These are phyloP conservation scores for Calypte anna DNA, from an alignment of 2,113 vertebrate species.

Conservation along the genomic window DNA sequence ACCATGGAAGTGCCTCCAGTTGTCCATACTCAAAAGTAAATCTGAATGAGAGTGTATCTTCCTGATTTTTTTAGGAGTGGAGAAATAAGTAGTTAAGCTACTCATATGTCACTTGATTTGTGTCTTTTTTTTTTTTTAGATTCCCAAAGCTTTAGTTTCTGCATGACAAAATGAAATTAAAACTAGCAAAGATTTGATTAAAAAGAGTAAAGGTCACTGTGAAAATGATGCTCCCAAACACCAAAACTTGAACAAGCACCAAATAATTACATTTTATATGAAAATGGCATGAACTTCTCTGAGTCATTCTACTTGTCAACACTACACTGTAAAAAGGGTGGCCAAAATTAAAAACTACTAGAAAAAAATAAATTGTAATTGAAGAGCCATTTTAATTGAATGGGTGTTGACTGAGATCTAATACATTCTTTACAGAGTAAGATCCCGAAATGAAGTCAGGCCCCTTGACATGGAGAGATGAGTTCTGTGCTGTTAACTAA, in stretches of 20 bases:
- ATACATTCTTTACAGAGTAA: neutral
- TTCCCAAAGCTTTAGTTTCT: neutral
- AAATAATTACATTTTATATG: neutral
- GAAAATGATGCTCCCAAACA: neutral
- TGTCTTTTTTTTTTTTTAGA: neutral
- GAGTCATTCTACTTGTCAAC: neutral
- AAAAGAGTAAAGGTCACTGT: neutral
- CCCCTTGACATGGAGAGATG: neutral
- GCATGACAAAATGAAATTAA: neutral
- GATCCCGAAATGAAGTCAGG: neutral
- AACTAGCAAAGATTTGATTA: neutral
- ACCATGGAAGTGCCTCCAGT: neutral
- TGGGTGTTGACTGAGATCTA: neutral
- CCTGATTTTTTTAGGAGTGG: neutral
- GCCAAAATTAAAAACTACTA: neutral
- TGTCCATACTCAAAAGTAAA: neutral
- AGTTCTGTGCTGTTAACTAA: conserved; percentile 1
- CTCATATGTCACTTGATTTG: neutral
- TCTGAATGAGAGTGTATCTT: neutral
- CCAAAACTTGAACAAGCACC: neutral
- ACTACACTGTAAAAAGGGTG: neutral
- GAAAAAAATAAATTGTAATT: neutral
- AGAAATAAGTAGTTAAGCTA: neutral
- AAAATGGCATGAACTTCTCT: neutral
- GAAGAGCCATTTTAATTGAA: neutral